A percentile compares a stretch with the other conserved stretches of the same genome.
phyloP scores from a whole-genome alignment of 2,113 vertebrate species.

The Charadrius vociferus region DNA sequence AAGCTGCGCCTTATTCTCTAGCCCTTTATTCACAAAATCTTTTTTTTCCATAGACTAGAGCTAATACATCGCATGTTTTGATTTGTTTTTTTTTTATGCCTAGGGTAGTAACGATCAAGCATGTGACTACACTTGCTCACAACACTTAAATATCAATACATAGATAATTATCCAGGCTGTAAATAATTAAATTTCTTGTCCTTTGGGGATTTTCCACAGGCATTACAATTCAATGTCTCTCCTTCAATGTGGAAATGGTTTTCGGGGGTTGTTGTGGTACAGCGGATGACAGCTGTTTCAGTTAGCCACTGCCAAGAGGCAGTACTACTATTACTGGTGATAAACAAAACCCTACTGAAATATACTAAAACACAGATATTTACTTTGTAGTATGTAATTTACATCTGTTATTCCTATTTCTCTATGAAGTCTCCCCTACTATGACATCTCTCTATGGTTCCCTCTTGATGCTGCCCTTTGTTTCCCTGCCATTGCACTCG shows the following conservation, averaged over 20 bases:
- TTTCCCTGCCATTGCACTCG: not conserved
- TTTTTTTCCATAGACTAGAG: not conserved
- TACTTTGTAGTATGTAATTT: not conserved
- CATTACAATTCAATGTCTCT: not conserved
- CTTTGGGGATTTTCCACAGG: not conserved
- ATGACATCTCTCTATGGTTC: not conserved
- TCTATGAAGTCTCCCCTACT: not conserved
- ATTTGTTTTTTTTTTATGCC: not conserved
- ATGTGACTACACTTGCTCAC: not conserved
- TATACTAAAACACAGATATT: not conserved
- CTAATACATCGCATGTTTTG: not conserved
- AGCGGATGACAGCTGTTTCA: accelerated
- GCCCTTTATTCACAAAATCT: not conserved
- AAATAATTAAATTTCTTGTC: not conserved
- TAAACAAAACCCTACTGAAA: not conserved
- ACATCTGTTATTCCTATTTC: not conserved
- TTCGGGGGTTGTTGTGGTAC: not conserved
- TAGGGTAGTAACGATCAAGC: not conserved
- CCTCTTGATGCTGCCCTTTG: not conserved
- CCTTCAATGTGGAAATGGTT: accelerated
- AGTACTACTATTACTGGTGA: not conserved
- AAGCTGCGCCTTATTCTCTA: not conserved
- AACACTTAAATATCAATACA: constrained; percentile 2
- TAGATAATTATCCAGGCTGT: not conserved
- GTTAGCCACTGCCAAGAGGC: not conserved